Conservation (phyloP, 2,113 vertebrate genomes). For the Panurus biarmicus region DNA sequence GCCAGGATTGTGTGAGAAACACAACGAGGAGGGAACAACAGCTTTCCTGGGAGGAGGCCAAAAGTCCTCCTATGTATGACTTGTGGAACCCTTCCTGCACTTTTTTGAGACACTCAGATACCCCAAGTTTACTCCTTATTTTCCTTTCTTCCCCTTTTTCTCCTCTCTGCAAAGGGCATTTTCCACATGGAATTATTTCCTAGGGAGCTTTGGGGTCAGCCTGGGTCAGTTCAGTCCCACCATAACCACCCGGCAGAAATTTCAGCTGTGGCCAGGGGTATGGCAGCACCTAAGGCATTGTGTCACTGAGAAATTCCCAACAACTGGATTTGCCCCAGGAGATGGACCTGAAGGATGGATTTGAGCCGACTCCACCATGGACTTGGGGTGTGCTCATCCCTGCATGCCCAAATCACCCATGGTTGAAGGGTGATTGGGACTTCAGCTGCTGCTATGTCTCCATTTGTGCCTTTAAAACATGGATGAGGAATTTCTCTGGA, state of each 20-base stretch:
- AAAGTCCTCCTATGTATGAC: background rate
- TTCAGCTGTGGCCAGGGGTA: rapidly evolving
- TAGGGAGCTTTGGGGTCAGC: background rate
- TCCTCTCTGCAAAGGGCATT: background rate
- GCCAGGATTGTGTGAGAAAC: background rate
- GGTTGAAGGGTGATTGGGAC: background rate
- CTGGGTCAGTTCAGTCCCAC: background rate
- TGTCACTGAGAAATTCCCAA: background rate
- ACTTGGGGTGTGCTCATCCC: background rate
- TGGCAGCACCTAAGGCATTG: background rate
- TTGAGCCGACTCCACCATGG: background rate
- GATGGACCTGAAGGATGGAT: background rate
- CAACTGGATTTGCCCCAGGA: background rate
- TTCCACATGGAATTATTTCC: background rate
- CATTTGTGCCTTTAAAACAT: background rate
- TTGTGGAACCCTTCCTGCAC: background rate
- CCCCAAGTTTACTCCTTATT: background rate
- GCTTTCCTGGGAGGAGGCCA: background rate
- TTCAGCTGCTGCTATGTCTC: background rate
- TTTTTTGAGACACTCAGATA: background rate
- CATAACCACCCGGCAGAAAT: rapidly evolving
- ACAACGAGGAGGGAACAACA: background rate
- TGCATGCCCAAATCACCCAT: rapidly evolving
- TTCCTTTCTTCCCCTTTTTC: background rate
- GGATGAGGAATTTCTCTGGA: background rate